Evolutionary conservation across 1,140 invertebrate genomes (phyloP), one percentile per base, ranked within the genome.

Genomic region (Rhysida immarginata): DNA sequence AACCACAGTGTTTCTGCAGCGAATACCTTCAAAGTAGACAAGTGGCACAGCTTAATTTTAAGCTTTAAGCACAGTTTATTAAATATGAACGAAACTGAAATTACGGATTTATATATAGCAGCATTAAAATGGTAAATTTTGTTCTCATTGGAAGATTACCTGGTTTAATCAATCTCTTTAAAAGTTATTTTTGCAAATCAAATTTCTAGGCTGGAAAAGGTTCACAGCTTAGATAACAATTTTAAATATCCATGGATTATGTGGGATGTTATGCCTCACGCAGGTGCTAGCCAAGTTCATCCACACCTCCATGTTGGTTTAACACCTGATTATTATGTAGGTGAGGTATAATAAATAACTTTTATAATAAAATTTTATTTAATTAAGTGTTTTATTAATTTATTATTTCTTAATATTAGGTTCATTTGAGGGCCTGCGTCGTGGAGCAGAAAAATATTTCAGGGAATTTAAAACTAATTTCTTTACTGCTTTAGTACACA

Each of bases 281-380:
- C 68, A 29, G 73, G 74, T 18, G 74, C 73, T 20, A 74, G 72
- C 63, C 74, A 75, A 64, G 61, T 75, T 20, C 75, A 76, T 64
- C 73, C 74, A n/a, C 75, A 76, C 62, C 26, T 75, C 26, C 75
- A 76, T 60, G 71, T 67, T 0, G 62, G 72, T 27, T 42, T 75
- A 20, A 66, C 65, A 48, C 57, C 61, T 26, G 55, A 65, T 25
- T 61, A 64, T 46, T 75, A 75, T 60, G 66, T 67, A 61, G 74
- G 74, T 66, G 60, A n/a, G n/a, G 55, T 46, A 44, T 21, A 1
- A 21, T 1, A 3, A 20, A 18, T 54, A 21, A 21, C 54, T n/a
- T 11, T 48, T 13, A 26, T 53, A 42, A 35, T 26, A 24, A 35
- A 16, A 24, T 11, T 53, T 48, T 5, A 49, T 44, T 45, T 27